A percentile compares a stretch with the other conserved stretches of the same genome.
phyloP scores from a whole-genome alignment of 37 sponge, comb jelly and placozoan species.

The Tethya wilhelma region DNA sequence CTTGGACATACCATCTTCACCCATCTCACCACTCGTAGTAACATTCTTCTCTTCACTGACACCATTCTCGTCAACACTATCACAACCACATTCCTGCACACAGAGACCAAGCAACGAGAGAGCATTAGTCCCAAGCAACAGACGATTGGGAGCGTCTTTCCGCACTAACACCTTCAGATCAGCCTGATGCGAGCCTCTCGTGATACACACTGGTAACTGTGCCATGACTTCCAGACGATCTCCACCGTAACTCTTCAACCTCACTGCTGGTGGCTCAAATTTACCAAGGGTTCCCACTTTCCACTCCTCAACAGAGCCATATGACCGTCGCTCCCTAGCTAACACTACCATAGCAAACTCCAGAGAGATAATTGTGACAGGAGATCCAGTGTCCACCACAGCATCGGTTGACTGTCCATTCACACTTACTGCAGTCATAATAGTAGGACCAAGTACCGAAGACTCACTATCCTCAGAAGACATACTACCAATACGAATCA shows the following conservation, averaged over 20 bases:
- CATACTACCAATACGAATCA: neutral
- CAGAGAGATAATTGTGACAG: slow-evolving; percentile 46
- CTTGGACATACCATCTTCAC: no score
- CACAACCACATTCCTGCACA: neutral
- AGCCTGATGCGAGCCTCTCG: neutral
- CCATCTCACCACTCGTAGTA: no score
- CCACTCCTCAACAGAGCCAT: slow-evolving; percentile 12
- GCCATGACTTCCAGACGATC: slow-evolving; percentile 11
- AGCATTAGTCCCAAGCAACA: slow-evolving; percentile 59
- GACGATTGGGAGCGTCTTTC: slow-evolving; percentile 40
- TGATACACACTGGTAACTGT: slow-evolving; percentile 6
- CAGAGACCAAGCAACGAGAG: slow-evolving; percentile 40
- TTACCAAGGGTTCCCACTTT: neutral
- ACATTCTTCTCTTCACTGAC: neutral
- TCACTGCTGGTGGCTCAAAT: slow-evolving; percentile 13
- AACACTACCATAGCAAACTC: slow-evolving; percentile 15
- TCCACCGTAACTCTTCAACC: slow-evolving; percentile 50
- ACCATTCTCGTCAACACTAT: neutral
- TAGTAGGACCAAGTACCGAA: slow-evolving; percentile 34
- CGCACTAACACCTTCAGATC: slow-evolving; percentile 25
- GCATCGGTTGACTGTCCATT: slow-evolving; percentile 34
- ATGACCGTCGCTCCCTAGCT: neutral
- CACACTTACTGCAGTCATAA: slow-evolving; percentile 11
- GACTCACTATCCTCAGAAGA: neutral
- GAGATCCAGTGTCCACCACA: slow-evolving; percentile 61